phyloP scores from a whole-genome alignment of 2,888 invertebrate species.

The Heliconius charithonia region DNA sequence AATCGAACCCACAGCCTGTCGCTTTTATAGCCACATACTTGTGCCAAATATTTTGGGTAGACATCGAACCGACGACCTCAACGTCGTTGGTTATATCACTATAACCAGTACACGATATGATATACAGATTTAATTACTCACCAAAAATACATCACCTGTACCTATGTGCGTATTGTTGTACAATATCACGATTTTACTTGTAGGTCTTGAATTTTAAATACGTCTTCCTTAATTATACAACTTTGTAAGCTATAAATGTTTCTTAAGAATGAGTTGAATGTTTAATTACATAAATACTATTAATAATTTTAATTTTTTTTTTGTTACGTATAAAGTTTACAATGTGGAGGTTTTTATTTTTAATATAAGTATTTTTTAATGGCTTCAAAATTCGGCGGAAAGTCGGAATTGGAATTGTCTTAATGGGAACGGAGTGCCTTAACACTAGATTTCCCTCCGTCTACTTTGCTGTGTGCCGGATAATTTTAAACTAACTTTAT shows the following conservation, averaged over 20 bases:
- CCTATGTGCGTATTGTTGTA: slow-evolving; percentile 30
- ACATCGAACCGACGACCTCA: neutral
- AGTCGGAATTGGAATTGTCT: too few species aligned
- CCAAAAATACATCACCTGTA: slow-evolving; percentile 21
- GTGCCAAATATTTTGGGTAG: neutral
- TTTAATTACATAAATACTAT: slow-evolving; percentile 1
- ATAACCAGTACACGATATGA: slow-evolving; percentile 13
- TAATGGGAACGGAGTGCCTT: too few species aligned
- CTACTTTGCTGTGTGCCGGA: too few species aligned
- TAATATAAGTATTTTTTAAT: too few species aligned
- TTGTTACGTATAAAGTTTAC: neutral
- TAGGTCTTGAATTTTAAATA: slow-evolving; percentile 42
- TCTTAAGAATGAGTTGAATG: slow-evolving; percentile 29
- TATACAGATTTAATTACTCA: slow-evolving; percentile 31
- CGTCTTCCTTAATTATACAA: slow-evolving; percentile 46
- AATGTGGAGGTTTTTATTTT: too few species aligned
- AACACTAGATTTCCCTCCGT: too few species aligned
- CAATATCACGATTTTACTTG: slow-evolving; percentile 27
- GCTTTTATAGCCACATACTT: too few species aligned
- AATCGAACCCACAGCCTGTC: too few species aligned
- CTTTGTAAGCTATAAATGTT: slow-evolving; percentile 28
- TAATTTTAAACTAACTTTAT: neutral
- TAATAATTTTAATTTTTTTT: neutral
- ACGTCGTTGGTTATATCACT: neutral
- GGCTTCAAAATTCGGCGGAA: too few species aligned